A percentile compares a stretch with the other conserved stretches of the same genome.
phyloP scores from a whole-genome alignment of 1,140 invertebrate species.

The Drosophila trapezifrons region DNA sequence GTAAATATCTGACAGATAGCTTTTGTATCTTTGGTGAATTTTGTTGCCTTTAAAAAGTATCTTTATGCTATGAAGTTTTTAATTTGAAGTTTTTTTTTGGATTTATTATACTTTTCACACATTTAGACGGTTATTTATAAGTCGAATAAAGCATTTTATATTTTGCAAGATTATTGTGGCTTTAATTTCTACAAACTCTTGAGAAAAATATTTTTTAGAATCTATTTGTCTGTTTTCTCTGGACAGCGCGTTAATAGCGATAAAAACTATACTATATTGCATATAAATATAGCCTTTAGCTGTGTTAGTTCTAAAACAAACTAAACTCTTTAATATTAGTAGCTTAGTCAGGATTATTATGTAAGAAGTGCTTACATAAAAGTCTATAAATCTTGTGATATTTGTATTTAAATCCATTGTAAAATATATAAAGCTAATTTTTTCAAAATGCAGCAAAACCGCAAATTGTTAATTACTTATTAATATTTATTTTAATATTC shows the following conservation, averaged over 20 bases:
- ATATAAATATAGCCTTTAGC: background rate
- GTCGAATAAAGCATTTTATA: background rate
- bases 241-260: no score
- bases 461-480: no score
- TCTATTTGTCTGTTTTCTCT: background rate
- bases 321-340: no score
- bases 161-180: background rate
- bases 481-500: no score
- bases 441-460: no score
- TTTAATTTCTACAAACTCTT: background rate
- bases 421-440: no score
- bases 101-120: background rate
- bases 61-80: background rate
- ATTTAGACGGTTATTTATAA: background rate
- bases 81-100: no score
- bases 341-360: no score
- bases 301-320: no score
- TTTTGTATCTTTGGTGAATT: constrained; percentile 7
- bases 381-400: no score
- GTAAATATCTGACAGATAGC: constrained; percentile 3
- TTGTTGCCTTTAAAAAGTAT: background rate
- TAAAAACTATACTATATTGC: background rate
- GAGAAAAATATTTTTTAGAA: background rate
- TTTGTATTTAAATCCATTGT: no score
- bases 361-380: no score